Base-by-base conservation (phyloP, 1,140 invertebrate species). In the Trachymyrmex cornetzi region DNA sequence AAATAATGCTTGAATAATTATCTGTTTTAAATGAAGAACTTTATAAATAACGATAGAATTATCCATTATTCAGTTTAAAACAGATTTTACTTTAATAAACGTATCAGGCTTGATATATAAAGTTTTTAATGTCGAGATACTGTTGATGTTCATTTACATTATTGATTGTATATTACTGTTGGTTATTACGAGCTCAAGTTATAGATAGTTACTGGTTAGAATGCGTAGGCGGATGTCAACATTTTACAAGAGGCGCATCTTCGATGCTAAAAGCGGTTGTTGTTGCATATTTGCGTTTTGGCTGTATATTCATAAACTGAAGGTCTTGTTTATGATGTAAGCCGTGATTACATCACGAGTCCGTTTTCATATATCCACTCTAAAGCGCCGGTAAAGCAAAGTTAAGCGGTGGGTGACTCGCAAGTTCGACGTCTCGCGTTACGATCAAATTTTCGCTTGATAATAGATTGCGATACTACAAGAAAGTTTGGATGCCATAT, bases 261-360 rank as follows among this genome's bases (percentile, higher is more conserved):
- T 30, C 5, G 22, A 9, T 44, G 48, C 79, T 57, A 81, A 81
- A 81, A 57, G 5, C 30, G 50, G 64, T 27, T 55, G 27, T 80
- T 66, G 30, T 75, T 55, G 34, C 55, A 27, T 71, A 59, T 71
- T 81, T 71, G 16, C 79, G 64, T n/a, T 71, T 81, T 57, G 48
- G 11, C 34, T 27, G 22, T 44, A 57, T 38, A 22, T 71, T 81
- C 48, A 71, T 71, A 48, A 69, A 81, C 16, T 59, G 64, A 81
- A 71, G 64, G 53, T 55, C 79, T 38, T 30, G 16, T 44, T 14
- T 24, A 30, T 81, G 79, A 81, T 57, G 34, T 44, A 81, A 81
- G 22, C n/a, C 30, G 50, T 6, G 64, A 30, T 81, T 81, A 55
- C 48, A 81, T 81, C 77, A 81, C 16, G 7, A 30, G 4, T 34